phyloP scores from a whole-genome alignment of 2,797 vertebrate genomes.

The Microctenopoma lineatum region DNA sequence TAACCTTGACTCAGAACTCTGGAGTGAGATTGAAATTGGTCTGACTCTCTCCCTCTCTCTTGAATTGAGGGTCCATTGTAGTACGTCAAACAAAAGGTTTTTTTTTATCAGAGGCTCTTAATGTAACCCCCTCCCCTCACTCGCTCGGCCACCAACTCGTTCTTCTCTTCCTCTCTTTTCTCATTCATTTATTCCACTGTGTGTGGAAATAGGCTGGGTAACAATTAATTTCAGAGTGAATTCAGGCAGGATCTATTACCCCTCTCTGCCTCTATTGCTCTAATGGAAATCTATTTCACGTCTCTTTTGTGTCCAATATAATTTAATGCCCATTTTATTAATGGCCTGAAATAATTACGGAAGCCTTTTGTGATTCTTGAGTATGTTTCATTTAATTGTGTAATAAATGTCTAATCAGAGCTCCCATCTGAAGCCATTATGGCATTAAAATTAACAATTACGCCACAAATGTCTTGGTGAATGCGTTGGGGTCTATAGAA shows the following conservation, averaged over 20 bases:
- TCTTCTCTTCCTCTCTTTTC: slow-evolving; percentile 85
- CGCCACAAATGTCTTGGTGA: slow-evolving; percentile 95
- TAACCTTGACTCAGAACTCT: slow-evolving; percentile 68
- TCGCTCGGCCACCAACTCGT: slow-evolving; percentile 81
- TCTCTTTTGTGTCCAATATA: slow-evolving; percentile 99
- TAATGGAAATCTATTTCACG: slow-evolving; percentile 99
- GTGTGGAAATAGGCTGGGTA: slow-evolving; percentile 98
- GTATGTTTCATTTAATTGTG: slow-evolving; percentile 99
- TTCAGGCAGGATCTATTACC: slow-evolving; percentile 99
- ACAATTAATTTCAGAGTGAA: slow-evolving; percentile 99
- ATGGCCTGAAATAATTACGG: slow-evolving; percentile 99
- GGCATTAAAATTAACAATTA: slow-evolving; percentile 99
- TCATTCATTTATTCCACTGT: slow-evolving; percentile 99
- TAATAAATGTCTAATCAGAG: slow-evolving; percentile 99
- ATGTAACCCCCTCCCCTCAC: slow-evolving; percentile 76
- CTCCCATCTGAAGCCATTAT: slow-evolving; percentile 99
- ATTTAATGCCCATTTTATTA: slow-evolving; percentile 99
- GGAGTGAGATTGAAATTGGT: slow-evolving; percentile 77
- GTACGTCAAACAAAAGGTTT: slow-evolving; percentile 85
- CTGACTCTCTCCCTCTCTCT: slow-evolving; percentile 48
- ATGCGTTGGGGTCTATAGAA: slow-evolving; percentile 99
- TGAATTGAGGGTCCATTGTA: slow-evolving; percentile 84
- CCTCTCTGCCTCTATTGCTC: slow-evolving; percentile 99
- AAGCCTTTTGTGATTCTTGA: slow-evolving; percentile 99
- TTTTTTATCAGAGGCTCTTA: slow-evolving; percentile 85